Conservation (phyloP, 2,797 vertebrate species). For the Falco columbarius region DNA sequence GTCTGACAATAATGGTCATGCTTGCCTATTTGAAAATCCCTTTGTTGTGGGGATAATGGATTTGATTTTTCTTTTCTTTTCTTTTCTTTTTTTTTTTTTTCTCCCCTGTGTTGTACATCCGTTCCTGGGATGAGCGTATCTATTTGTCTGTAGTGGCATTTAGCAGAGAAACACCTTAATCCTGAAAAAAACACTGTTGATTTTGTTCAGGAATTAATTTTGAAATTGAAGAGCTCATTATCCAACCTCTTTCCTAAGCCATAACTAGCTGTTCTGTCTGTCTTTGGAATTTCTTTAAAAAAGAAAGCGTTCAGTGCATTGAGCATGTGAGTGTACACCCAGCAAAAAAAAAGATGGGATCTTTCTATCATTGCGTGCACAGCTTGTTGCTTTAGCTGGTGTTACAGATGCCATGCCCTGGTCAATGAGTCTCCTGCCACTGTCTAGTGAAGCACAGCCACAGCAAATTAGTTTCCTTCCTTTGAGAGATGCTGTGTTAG, state of each 20-base stretch:
- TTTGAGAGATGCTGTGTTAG: neutral
- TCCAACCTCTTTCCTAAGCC: neutral
- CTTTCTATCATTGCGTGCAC: neutral
- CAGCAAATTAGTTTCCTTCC: neutral
- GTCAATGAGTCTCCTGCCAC: neutral
- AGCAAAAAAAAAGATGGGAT: neutral
- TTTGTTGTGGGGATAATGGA: neutral
- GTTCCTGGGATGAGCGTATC: neutral
- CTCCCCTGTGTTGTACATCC: accelerated
- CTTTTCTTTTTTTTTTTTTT: too few species aligned
- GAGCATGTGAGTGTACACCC: neutral
- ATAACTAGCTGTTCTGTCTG: neutral
- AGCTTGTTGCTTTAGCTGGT: neutral
- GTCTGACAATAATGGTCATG: neutral
- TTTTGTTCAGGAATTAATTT: neutral
- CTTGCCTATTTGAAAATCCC: neutral
- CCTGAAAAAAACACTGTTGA: neutral
- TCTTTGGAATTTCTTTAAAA: neutral
- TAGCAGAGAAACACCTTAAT: neutral
- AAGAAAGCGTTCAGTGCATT: neutral
- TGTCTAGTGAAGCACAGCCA: neutral
- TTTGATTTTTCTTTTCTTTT: neutral
- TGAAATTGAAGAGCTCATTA: neutral
- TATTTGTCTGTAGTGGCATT: neutral
- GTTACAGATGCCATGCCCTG: neutral